Percentiles rank a stretch among this genome's conserved stretches.
Conservation (phyloP, 2,797 vertebrate species). For the Falco rusticolus region DNA sequence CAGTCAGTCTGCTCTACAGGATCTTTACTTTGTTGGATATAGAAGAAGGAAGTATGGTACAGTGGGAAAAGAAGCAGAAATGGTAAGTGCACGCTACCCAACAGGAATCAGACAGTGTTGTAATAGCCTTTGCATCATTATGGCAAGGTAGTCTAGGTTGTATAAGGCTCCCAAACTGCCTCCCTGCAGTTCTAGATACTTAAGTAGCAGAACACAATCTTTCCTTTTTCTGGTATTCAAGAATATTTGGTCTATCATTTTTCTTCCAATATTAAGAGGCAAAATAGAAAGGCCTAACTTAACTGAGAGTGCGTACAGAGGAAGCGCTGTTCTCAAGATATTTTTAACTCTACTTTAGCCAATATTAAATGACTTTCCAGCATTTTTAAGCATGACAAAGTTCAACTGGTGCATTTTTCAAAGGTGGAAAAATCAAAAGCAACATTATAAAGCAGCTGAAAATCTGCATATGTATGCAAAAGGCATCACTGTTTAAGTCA, state of each 20-base stretch:
- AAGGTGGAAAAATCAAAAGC: background rate
- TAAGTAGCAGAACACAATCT: background rate
- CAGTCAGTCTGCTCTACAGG: background rate
- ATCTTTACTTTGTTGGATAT: background rate
- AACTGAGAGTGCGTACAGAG: background rate
- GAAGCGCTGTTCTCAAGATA: background rate
- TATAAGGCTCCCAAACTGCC: background rate
- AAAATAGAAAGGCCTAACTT: background rate
- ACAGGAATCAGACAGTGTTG: background rate
- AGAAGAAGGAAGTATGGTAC: background rate
- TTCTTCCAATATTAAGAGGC: background rate
- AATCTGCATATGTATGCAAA: background rate
- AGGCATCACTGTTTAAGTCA: background rate
- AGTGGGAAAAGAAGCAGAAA: background rate
- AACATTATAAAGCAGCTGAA: background rate
- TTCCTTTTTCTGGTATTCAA: background rate
- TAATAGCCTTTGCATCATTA: background rate
- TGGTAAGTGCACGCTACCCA: accelerated
- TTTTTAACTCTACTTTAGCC: background rate
- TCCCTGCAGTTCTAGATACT: background rate
- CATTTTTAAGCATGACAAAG: background rate
- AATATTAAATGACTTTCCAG: background rate
- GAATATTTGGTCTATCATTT: background rate
- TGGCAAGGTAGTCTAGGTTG: background rate
- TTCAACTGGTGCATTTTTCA: background rate